Conservation (phyloP, 2,113 vertebrate species). For the Tetraodon nigroviridis region DNA sequence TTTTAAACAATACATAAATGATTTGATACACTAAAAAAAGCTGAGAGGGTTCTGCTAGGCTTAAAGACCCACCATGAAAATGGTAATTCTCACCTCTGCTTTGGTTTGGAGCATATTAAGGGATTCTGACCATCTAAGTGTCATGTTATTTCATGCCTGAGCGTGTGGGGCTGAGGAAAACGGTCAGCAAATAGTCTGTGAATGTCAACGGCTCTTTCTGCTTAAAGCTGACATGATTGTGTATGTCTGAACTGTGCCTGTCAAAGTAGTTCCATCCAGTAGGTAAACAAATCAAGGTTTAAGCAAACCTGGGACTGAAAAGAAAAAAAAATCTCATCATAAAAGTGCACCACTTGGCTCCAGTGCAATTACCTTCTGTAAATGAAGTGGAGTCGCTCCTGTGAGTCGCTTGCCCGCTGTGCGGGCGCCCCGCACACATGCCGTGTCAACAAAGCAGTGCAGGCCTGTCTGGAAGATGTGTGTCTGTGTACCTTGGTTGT, state of each 20-base stretch:
- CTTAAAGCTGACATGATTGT: conserved; percentile 37
- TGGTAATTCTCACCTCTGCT: conserved; percentile 20
- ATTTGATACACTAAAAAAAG: conserved; percentile 14
- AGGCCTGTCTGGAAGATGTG: conserved; percentile 55
- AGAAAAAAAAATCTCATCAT: conserved; percentile 57
- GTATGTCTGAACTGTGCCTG: conserved; percentile 40
- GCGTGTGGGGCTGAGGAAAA: conserved; percentile 17
- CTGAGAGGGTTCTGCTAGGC: not conserved
- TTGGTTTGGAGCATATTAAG: conserved; percentile 17
- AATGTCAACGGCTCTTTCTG: conserved; percentile 34
- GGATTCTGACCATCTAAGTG: conserved; percentile 12
- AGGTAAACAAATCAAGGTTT: conserved; percentile 58
- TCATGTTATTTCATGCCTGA: conserved; percentile 39
- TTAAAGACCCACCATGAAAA: conserved; percentile 19
- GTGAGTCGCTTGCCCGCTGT: conserved; percentile 44
- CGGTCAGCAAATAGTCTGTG: conserved; percentile 42
- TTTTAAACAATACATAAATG: conserved; percentile 15
- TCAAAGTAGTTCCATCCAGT: conserved; percentile 37
- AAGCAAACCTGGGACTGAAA: conserved; percentile 34
- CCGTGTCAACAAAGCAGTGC: conserved; percentile 63
- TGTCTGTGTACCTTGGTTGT: conserved; percentile 72
- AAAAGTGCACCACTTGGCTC: conserved; percentile 65
- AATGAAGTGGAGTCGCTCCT: conserved; percentile 66
- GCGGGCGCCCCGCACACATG: conserved; percentile 48
- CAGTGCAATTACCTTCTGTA: conserved; percentile 74